Evolutionary conservation across 2,888 invertebrate genomes (phyloP), one percentile per base, ranked within the genome.

Genomic region (Phymatocera aterrima): DNA sequence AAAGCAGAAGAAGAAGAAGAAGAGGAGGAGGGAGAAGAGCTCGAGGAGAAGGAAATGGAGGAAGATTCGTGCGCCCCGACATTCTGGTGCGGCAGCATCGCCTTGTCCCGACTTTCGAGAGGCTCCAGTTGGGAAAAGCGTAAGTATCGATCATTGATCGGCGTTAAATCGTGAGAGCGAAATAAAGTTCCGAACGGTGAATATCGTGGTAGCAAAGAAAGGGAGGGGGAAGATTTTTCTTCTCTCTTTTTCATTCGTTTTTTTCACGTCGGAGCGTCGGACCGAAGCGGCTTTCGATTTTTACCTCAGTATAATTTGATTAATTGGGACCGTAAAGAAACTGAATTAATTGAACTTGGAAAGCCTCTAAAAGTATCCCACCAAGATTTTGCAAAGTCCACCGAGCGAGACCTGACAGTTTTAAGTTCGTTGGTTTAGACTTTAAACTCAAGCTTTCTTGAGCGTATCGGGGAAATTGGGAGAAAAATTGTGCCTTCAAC

Each of bases 361-460:
- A 72, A 24, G 37, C 75, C 75, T 75, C 40, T 15, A 8, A 75
- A 57, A 54, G 40, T 75, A 31, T 51, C 31, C 43, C 12, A 31
- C 24, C 31, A 31, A 72, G 72, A 72, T 72, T 72, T 48, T 72
- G 31, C 28, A 72, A 72, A 51, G 72, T 72, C 43, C 34, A 43
- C 34, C 72, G 72, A 34, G 48, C 72, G 48, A 51, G 72, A 51
- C 72, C 51, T 72, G 72, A 72, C 72, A 72, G 51, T 72, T 72
- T 72, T 72, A 72, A 72, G 72, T n/a, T n/a, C n/a, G n/a, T 72
- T 72, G 31, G 72, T 72, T 72, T 48, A 72, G 48, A 72, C 8
- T 51, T 51, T n/a, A 21, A 24, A 64, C 34, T 64, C 21, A 37
- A 64, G 12, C 15, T 18, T n/a, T 8, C 28, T 5, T 5, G 43